Evolutionary conservation across 2,888 invertebrate genomes (phyloP).

Genomic region (Sarcophaga caerulescens): DNA sequence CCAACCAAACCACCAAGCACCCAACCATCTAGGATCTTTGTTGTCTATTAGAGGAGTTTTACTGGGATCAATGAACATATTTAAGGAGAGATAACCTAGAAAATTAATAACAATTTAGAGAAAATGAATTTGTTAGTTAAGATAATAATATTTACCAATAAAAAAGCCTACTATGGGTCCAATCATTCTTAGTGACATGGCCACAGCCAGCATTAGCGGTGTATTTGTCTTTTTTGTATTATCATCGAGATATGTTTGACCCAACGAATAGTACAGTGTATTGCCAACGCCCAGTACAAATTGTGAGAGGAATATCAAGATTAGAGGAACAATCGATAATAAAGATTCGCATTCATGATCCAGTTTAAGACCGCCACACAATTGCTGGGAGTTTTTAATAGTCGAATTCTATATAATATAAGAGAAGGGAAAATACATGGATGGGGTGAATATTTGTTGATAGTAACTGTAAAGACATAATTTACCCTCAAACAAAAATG

Average conservation of each 20-base stretch:
- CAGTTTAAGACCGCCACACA: conserved; percentile 74
- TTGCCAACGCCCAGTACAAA: conserved; percentile 87
- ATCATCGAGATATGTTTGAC: conserved; percentile 87
- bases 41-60: conserved; percentile 84
- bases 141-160: conserved; percentile 78
- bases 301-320: conserved; percentile 86
- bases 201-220: conserved; percentile 83
- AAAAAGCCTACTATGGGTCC: conserved; percentile 84
- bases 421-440: too few relatives aligned
- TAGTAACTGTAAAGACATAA: background rate
- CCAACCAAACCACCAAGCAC: conserved; percentile 90
- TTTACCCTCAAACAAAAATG: background rate
- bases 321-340: conserved; percentile 82
- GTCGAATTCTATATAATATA: conserved; percentile 70
- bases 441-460: too few relatives aligned
- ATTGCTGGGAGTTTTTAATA: conserved; percentile 72
- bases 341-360: conserved; percentile 81
- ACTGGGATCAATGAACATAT: conserved; percentile 84
- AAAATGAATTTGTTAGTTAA: background rate
- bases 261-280: conserved; percentile 85
- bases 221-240: conserved; percentile 86
- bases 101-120: background rate
- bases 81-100: conserved; percentile 81
- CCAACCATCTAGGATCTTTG: conserved; percentile 86
- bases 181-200: conserved; percentile 80